phyloP scores from a whole-genome alignment of 2,113 vertebrate genomes.

The Pteropus alecto region DNA sequence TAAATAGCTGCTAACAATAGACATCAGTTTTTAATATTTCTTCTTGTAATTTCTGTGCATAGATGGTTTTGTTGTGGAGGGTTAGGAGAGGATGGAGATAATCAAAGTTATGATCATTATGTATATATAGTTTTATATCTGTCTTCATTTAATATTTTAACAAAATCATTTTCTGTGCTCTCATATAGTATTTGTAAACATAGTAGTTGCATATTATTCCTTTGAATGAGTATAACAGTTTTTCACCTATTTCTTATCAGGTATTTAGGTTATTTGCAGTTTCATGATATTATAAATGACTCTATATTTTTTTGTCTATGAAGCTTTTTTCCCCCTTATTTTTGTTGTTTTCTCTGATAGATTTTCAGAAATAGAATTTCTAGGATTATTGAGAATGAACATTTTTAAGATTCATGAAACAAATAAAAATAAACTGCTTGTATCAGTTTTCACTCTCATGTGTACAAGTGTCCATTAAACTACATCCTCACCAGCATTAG shows the following conservation, averaged over 20 bases:
- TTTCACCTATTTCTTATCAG: not conserved
- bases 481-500: not conserved
- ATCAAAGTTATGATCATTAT: not conserved
- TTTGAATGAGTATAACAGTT: not conserved
- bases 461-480: not conserved
- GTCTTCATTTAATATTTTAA: constrained; percentile 21
- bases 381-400: not conserved
- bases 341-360: constrained; percentile 18
- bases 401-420: constrained; percentile 12
- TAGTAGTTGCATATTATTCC: not conserved
- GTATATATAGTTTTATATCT: not conserved
- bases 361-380: not conserved
- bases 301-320: not conserved
- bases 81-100: not conserved
- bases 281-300: not conserved
- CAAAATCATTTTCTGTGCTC: not conserved
- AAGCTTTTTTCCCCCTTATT: not conserved
- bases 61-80: not conserved
- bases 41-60: not conserved
- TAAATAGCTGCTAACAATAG: not conserved
- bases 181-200: not conserved
- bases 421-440: not conserved
- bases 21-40: not conserved
- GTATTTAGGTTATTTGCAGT: not conserved
- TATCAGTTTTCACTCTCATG: not conserved